Percentiles rank a stretch among this genome's conserved stretches.
These are phyloP conservation scores for Buathra laborator DNA, from an alignment of 2,888 invertebrate species.

Conservation along the genomic window DNA sequence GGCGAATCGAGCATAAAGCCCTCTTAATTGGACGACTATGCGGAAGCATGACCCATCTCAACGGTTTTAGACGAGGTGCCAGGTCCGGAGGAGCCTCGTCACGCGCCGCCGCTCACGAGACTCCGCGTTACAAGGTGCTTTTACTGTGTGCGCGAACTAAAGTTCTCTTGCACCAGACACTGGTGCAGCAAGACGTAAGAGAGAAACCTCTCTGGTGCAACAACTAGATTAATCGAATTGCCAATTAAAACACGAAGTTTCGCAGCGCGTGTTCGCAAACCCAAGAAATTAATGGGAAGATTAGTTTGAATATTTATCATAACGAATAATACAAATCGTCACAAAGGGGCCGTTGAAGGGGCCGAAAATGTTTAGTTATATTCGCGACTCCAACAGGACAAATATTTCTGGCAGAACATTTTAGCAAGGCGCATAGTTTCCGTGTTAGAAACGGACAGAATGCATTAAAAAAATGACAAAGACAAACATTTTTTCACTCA, in stretches of 20 bases:
- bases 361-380: too few species aligned
- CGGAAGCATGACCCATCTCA: slow-evolving; percentile 76
- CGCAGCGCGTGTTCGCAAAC: too few species aligned
- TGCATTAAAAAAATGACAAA: too few species aligned
- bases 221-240: not conserved
- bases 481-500: too few species aligned
- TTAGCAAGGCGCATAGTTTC: too few species aligned
- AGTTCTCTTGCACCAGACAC: slow-evolving; percentile 15
- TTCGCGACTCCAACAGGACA: too few species aligned
- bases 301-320: not conserved
- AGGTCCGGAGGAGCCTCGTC: slow-evolving; percentile 65
- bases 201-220: not conserved
- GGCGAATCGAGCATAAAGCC: slow-evolving; percentile 66
- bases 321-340: not conserved
- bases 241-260: slow-evolving; percentile 4
- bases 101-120: slow-evolving; percentile 26
- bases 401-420: too few species aligned
- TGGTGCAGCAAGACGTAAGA: not conserved
- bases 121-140: slow-evolving; percentile 11
- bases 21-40: slow-evolving; percentile 73
- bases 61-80: slow-evolving; percentile 75
- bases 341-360: too few species aligned
- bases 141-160: not conserved
- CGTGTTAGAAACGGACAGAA: too few species aligned
- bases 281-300: not conserved